Evolutionary conservation across 2,113 vertebrate genomes (phyloP), one percentile per base, ranked within the genome.

Genomic region (Dipodomys ordii): DNA sequence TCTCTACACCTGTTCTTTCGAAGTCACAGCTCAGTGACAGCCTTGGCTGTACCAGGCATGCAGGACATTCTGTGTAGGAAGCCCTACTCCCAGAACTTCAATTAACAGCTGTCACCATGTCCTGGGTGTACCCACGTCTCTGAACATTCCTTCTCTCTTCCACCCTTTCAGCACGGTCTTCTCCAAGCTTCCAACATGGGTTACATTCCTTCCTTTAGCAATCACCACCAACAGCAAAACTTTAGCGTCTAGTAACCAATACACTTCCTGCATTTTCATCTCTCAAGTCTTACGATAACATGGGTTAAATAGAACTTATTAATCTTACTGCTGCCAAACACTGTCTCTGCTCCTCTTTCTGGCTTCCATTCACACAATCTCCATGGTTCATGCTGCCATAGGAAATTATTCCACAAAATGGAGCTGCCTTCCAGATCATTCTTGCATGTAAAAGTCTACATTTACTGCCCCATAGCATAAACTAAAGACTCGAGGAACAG

Each of bases 171-270:
- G 0, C 83, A 35, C 39, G 6, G 6, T 13, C 39, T 73, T 23
- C 7, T 30, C 64, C 32, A 74, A 76, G 25, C 62, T 49, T 69
- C 78, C 64, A 27, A 28, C 3, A 23, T 53, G 25, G 27, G 39
- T 83, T 80, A 25, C 15, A 71, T 68, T 19, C 5, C 60, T 90
- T 90, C 32, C 88, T 93, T 93, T 69, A 93, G 4, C n/a, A 92
- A 86, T 82, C 44, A 28, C 35, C 30, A 76, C 35, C 62, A 44
- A 57, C 13, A 60, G 20, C 49, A 87, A 57, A 90, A 12, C 30
- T 79, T 32, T 86, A 11, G 23, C 89, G 79, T 84, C 62, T 68
- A 82, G n/a, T 69, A 23, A 20, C 69, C 46, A 0, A 49, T 69
- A 60, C 2, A 57, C 22, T 78, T 82, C 46, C 57, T 88, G 6